phyloP scores from a whole-genome alignment of 2,113 vertebrate species.

The Narcine bancroftii region DNA sequence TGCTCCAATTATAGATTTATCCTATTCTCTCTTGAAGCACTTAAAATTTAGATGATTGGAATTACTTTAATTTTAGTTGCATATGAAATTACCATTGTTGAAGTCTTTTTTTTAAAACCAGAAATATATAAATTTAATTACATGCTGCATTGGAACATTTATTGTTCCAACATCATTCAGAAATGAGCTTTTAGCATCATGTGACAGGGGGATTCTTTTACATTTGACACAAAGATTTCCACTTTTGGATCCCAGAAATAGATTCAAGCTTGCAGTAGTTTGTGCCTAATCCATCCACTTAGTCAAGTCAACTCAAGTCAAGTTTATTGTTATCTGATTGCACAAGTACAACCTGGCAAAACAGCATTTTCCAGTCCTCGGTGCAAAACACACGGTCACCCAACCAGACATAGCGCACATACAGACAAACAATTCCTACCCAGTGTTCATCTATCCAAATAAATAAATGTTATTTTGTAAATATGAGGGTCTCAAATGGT shows the following conservation, averaged over 20 bases:
- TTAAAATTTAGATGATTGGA: background rate
- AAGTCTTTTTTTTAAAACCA: conserved; percentile 3
- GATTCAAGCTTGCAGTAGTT: background rate
- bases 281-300: background rate
- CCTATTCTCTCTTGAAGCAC: background rate
- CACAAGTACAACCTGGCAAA: too few relatives aligned
- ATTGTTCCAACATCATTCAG: background rate
- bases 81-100: background rate
- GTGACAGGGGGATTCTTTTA: background rate
- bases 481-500: too few relatives aligned
- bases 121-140: background rate
- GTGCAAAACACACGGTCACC: too few relatives aligned
- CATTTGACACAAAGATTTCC: background rate
- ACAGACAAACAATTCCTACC: too few relatives aligned
- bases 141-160: background rate
- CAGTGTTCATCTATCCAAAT: too few relatives aligned
- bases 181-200: background rate
- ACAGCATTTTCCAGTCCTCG: too few relatives aligned
- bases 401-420: too few relatives aligned
- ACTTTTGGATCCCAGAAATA: background rate
- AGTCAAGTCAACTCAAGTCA: too few relatives aligned
- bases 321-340: too few relatives aligned
- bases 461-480: too few relatives aligned
- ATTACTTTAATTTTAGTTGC: background rate
- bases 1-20: too few relatives aligned